Conservation (phyloP, 2,888 invertebrate species). For the Eudemis profundana region DNA sequence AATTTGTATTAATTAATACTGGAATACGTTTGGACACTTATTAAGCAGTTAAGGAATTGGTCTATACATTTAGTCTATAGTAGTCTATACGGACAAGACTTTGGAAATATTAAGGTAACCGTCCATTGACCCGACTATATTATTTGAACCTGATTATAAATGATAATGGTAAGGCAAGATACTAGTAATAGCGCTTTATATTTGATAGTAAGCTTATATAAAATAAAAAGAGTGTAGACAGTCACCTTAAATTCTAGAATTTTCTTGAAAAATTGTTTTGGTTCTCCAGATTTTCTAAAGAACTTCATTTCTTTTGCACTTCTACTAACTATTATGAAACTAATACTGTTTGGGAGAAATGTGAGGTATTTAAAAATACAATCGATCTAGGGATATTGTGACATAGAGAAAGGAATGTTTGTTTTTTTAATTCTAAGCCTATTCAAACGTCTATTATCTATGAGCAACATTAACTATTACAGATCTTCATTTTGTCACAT, state of each 20-base stretch:
- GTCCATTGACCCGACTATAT: background rate
- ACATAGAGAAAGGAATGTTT: constrained; percentile 29
- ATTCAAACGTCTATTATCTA: constrained; percentile 25
- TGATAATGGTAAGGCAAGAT: background rate
- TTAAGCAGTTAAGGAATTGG: constrained; percentile 9
- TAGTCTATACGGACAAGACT: constrained; percentile 1
- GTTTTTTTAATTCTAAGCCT: constrained; percentile 9
- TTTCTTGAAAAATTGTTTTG: background rate
- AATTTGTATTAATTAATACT: constrained; percentile 22
- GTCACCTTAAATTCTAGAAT: background rate
- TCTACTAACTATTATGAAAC: background rate
- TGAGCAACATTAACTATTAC: constrained; percentile 35
- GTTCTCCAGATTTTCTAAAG: background rate
- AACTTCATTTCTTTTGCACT: background rate
- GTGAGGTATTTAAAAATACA: constrained; percentile 7
- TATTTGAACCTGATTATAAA: too few relatives aligned
- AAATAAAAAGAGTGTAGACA: background rate
- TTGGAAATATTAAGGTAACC: background rate
- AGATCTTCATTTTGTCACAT: constrained; percentile 16
- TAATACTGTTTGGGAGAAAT: constrained; percentile 13
- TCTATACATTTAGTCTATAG: constrained; percentile 10
- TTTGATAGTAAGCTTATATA: background rate
- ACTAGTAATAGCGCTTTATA: background rate
- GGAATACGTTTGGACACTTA: constrained; percentile 18
- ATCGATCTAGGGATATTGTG: constrained; percentile 5